Percentiles rank a stretch among this genome's conserved stretches.
Evolutionary conservation across 2,113 vertebrate genomes (phyloP).

Genomic region (Vombatus ursinus): DNA sequence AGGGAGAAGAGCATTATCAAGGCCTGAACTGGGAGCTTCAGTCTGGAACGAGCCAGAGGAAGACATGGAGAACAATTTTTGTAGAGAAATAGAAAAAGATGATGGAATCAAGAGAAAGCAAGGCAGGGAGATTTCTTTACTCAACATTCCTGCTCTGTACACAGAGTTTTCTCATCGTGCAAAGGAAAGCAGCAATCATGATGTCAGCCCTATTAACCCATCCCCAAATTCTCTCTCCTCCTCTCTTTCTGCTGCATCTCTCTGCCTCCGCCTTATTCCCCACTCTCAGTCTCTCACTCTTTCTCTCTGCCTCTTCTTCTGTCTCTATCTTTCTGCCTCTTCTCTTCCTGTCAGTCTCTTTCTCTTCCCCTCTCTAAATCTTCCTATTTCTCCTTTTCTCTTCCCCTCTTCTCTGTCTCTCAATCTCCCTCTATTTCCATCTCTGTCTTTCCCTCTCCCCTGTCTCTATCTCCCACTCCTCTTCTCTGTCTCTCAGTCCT

Average conservation of each 20-base stretch:
- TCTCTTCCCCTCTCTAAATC: background rate
- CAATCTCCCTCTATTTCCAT: background rate
- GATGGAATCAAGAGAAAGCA: background rate
- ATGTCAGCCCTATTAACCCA: background rate
- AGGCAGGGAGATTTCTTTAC: background rate
- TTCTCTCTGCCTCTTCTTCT: no score
- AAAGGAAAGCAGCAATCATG: background rate
- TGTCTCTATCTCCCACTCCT: background rate
- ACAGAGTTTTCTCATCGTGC: background rate
- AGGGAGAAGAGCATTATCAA: fast-evolving
- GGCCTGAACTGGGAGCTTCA: background rate
- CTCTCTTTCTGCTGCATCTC: background rate
- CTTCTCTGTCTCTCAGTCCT: background rate
- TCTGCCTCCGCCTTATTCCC: background rate
- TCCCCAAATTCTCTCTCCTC: background rate
- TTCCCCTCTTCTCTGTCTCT: background rate
- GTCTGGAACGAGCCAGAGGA: background rate
- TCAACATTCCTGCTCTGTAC: background rate
- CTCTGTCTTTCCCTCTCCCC: no score
- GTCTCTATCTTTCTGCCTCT: background rate
- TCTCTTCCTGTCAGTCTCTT: background rate
- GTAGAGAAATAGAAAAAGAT: background rate
- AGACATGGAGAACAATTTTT: background rate
- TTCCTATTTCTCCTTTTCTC: background rate
- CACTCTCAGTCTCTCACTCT: background rate